phyloP scores from a whole-genome alignment of 2,797 vertebrate genomes.

The Sebastes oblongus region DNA sequence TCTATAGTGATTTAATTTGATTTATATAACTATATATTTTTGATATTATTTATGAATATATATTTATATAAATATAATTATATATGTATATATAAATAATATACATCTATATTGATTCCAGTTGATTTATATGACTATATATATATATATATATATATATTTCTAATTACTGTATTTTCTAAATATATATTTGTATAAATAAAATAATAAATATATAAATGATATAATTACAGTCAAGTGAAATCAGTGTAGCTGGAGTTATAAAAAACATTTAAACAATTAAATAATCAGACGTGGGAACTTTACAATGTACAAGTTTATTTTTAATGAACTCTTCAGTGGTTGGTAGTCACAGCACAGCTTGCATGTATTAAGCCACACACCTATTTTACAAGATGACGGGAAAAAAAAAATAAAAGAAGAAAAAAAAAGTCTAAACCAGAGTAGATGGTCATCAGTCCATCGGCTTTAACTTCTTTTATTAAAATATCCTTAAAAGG shows the following conservation, averaged over 20 bases:
- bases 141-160: too few species aligned
- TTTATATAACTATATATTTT: too few species aligned
- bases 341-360: conserved; percentile 93
- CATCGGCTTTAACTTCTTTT: conserved; percentile 80
- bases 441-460: conserved; percentile 82
- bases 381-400: conserved; percentile 89
- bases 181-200: neutral
- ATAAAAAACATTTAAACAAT: neutral
- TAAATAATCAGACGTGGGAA: conserved; percentile 82
- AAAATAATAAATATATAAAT: neutral
- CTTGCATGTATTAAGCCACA: conserved; percentile 92
- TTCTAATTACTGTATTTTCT: too few species aligned
- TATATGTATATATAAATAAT: too few species aligned
- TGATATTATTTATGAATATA: too few species aligned
- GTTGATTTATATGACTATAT: too few species aligned
- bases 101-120: too few species aligned
- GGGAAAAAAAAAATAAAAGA: conserved; percentile 27
- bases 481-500: conserved; percentile 91
- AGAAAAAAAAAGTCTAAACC: conserved; percentile 65
- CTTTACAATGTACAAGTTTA: conserved; percentile 99
- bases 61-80: too few species aligned
- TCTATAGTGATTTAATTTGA: too few species aligned
- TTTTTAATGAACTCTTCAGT: conserved; percentile 98
- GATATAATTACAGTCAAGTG: neutral
- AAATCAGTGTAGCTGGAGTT: neutral